Conservation (phyloP, 2,888 invertebrate genomes). For the Drosophila longiperda region DNA sequence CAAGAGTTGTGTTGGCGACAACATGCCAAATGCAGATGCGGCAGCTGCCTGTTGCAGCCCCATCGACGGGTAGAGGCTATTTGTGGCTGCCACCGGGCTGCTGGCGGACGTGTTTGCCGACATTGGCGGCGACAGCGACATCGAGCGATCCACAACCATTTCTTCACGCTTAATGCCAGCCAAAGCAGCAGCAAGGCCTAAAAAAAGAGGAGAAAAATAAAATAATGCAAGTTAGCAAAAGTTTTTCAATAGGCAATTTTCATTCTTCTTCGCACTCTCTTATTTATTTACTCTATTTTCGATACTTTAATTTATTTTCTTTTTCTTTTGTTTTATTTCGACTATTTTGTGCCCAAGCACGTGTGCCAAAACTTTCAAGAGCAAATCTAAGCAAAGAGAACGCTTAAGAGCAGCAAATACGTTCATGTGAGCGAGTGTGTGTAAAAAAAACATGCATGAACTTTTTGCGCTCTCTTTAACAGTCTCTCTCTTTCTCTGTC, state of each 20-base stretch:
- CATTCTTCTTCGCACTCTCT: neutral
- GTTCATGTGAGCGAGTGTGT: constrained; percentile 17
- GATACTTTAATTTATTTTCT: neutral
- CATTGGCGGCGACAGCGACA: constrained; percentile 84
- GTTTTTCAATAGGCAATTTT: constrained; percentile 6
- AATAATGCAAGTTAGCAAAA: constrained; percentile 40
- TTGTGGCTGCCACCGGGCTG: constrained; percentile 57
- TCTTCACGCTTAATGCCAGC: constrained; percentile 85
- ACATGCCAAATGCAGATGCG: constrained; percentile 84
- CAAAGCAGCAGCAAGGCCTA: constrained; percentile 84
- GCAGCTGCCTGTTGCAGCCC: constrained; percentile 84
- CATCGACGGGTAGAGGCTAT: constrained; percentile 75
- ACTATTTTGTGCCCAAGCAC: constrained; percentile 31
- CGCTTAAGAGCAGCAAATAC: constrained; percentile 37
- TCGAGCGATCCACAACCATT: constrained; percentile 76
- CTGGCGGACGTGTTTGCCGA: constrained; percentile 80
- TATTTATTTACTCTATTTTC: neutral
- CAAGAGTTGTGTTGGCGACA: constrained; percentile 83
- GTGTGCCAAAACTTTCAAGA: constrained; percentile 37
- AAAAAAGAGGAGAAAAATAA: constrained; percentile 8
- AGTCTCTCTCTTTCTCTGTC: constrained; percentile 13
- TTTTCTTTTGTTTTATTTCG: neutral
- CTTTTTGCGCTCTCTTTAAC: constrained; percentile 20
- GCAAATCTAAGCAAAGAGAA: constrained; percentile 11
- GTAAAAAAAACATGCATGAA: constrained; percentile 8